phyloP scores from a whole-genome alignment of 2,113 vertebrate genomes.

The Etia nguti region DNA sequence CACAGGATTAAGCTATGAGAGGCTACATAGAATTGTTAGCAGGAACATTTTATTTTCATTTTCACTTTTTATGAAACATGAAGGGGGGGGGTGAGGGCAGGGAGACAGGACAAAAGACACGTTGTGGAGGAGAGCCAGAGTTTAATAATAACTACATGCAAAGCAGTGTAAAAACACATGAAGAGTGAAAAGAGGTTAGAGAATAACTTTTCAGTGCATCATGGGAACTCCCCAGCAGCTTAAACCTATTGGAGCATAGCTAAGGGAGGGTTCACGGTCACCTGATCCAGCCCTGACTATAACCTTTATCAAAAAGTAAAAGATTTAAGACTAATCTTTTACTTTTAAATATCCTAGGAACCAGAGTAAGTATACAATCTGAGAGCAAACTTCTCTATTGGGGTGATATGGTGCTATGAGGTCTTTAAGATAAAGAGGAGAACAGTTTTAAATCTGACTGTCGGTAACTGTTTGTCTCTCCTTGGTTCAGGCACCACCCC shows the following conservation, averaged over 20 bases:
- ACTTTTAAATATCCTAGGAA: not conserved
- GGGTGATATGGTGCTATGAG: no score
- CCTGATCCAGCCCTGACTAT: not conserved
- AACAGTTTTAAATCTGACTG: no score
- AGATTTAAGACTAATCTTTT: not conserved
- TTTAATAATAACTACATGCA: not conserved
- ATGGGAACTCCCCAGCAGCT: not conserved
- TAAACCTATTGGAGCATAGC: not conserved
- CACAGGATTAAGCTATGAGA: not conserved
- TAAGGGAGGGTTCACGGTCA: not conserved
- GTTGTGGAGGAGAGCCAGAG: not conserved
- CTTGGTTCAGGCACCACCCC: not conserved
- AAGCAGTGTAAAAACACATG: not conserved
- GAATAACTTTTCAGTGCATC: not conserved
- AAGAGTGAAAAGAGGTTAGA: not conserved
- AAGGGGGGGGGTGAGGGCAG: not conserved
- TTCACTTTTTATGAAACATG: not conserved
- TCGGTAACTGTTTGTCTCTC: not conserved
- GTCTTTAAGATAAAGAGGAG: no score
- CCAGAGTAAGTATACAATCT: not conserved
- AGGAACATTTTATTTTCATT: not conserved
- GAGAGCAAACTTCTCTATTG: no score
- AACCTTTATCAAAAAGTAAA: not conserved
- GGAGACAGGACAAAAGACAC: not conserved
- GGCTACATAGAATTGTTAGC: not conserved